Conservation (phyloP, 2,113 vertebrate genomes). For the Ondatra zibethicus region DNA sequence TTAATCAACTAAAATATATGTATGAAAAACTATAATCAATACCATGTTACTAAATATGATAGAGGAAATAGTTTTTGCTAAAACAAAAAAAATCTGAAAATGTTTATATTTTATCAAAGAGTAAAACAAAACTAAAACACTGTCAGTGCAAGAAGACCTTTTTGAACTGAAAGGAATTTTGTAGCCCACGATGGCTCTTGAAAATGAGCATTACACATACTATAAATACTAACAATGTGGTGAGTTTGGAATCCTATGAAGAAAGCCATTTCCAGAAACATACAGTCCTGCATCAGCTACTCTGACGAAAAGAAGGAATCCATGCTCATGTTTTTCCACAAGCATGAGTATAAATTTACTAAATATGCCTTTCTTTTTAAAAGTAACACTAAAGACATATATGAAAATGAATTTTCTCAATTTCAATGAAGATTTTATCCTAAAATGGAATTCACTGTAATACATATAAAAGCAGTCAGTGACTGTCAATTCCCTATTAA, state of each 20-base stretch:
- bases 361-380: slow-evolving; percentile 5
- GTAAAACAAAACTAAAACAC: slow-evolving; percentile 15
- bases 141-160: neutral
- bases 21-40: slow-evolving; percentile 44
- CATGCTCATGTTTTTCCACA: neutral
- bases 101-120: slow-evolving; percentile 57
- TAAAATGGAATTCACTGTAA: neutral
- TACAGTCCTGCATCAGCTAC: neutral
- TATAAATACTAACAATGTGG: neutral
- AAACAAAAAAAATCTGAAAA: neutral
- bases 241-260: neutral
- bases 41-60: neutral
- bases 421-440: neutral
- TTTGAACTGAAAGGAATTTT: neutral
- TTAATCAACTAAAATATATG: slow-evolving; percentile 39
- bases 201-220: neutral
- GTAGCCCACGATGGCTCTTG: neutral
- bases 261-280: neutral
- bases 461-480: neutral
- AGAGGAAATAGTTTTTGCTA: neutral
- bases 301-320: slow-evolving; percentile 10
- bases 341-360: neutral
- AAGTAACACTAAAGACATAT: slow-evolving; percentile 19
- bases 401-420: slow-evolving; percentile 35
- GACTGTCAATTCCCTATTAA: neutral